These are phyloP conservation scores for Peromyscus polionotus DNA, from an alignment of 2,113 vertebrate species.

Conservation along the genomic window DNA sequence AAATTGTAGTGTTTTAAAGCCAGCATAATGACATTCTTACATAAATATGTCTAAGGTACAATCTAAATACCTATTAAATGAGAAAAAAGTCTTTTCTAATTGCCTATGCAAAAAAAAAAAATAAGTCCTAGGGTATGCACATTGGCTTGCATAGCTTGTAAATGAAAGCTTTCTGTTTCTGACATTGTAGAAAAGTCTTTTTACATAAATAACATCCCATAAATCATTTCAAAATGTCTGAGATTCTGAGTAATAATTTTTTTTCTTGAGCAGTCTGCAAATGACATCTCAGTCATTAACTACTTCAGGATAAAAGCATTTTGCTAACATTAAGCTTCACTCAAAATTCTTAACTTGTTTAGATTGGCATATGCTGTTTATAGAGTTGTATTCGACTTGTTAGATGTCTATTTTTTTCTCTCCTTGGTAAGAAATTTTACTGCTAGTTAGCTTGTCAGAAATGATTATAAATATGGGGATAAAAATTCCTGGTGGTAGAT, in stretches of 20 bases:
- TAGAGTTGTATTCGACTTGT: conserved; percentile 46
- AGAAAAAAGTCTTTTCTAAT: conserved; percentile 67
- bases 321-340: conserved; percentile 39
- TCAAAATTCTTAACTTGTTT: conserved; percentile 72
- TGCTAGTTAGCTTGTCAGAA: conserved; percentile 81
- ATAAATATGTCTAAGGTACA: conserved; percentile 53
- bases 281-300: conserved; percentile 76
- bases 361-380: conserved; percentile 71
- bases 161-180: conserved; percentile 70
- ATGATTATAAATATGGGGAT: conserved; percentile 76
- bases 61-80: conserved; percentile 62
- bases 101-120: neutral
- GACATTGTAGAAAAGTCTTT: conserved; percentile 68
- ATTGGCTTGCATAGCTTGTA: conserved; percentile 57
- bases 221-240: conserved; percentile 74
- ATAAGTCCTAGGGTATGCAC: neutral
- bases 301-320: conserved; percentile 65
- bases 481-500: conserved; percentile 83
- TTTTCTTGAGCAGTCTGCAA: conserved; percentile 69
- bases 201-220: conserved; percentile 72
- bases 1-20: conserved; percentile 67
- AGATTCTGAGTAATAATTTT: conserved; percentile 64
- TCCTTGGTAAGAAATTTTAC: conserved; percentile 72
- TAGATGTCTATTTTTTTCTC: conserved; percentile 64
- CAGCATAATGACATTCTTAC: conserved; percentile 54